Evolutionary conservation across 2,113 vertebrate species (phyloP), one percentile per base, ranked within the genome.

Genomic region (Ctenomys sociabilis): DNA sequence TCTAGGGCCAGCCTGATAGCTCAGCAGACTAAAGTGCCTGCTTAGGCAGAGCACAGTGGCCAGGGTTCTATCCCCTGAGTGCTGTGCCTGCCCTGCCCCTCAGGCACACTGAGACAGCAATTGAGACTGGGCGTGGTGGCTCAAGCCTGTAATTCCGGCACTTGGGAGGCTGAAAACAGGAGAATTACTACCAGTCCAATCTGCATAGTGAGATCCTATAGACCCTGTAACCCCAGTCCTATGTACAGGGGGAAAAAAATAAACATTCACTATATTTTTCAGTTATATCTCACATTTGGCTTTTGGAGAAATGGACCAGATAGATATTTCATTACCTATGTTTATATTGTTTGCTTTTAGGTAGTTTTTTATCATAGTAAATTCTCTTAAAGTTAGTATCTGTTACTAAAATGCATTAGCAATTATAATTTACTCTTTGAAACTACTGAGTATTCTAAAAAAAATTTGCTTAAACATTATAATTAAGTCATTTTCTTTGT

Each of bases 381-480:
- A 40, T 90, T 95, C 24, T 66, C 63, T 80, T 16, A 11, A 90
- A 30, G 22, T 75, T 94, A 75, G 0, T 45, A 3, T 85, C 37
- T 82, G 59, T 88, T 82, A 88, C 35, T 88, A 49, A 80, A 84
- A 45, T 78, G 30, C 1, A 54, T 7, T n/a, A 19, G 45, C 61
- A 82, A 9, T 63, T 80, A 10, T 81, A 37, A 49, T 24, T 17
- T 7, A 40, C 54, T 2, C 40, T 91, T 88, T 93, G 59, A 21
- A 83, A 37, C 13, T 72, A 37, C 32, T 6, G n/a, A n/a, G 6
- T 2, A 89, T 61, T 35, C 21, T 77, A 54, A 40, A 8, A 40
- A 77, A 92, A 28, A 8, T 89, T 96, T 78, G 61, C 61, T 81
- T 85, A 83, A 93, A 52, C 17, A 8, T 84, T 54, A 43, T 45